Evolutionary conservation across 2,113 vertebrate species (phyloP), one percentile per base, ranked within the genome.

Genomic region (Litocranius walleri): DNA sequence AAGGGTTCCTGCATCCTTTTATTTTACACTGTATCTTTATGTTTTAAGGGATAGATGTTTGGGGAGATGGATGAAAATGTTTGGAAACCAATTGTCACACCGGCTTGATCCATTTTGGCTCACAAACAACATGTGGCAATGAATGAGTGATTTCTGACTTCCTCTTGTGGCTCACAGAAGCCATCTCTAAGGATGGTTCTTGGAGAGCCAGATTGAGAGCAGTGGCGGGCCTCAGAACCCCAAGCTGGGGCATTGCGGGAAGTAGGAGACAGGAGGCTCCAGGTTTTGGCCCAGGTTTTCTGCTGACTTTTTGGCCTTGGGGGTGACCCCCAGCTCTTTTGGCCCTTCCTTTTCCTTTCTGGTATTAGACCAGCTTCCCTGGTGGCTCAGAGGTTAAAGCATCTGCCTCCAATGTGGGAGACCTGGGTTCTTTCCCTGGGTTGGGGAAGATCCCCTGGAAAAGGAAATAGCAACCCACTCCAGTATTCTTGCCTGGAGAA

Each of bases 1-100:
- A 43, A 57, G 50, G 16, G n/a, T 90, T 91, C 82, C 14, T 83
- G 52, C 29, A 14, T 83, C 21, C 52, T 27, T 40, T 56, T 56
- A 8, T 54, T 19, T 96, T 95, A 54, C 7, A 62, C 43, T 30
- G 23, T 29, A 81, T 77, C 71, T 87, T 80, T 87, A 5, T 71
- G 54, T 94, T 74, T 77, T 97, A 71, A 93, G n/a, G 17, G 15
- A 29, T 84, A 77, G 83, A 54, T 96, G 57, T 95, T 95, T 96
- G 23, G 52, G 25, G 50, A 97, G 94, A 78, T 87, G 59, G 54
- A 87, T 33, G 57, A 57, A 92, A 90, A 40, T 62, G 40, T 3
- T 77, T 94, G 96, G 33, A 90, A 83, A 88, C 56, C 67, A 57
- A 43, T n/a, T 56, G 6, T 91, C 74, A 23, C 16, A 12, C 33